Evolutionary conservation across 2,888 invertebrate species (phyloP), one percentile per base, ranked within the genome.

Genomic region (Petrolisthes manimaculis): DNA sequence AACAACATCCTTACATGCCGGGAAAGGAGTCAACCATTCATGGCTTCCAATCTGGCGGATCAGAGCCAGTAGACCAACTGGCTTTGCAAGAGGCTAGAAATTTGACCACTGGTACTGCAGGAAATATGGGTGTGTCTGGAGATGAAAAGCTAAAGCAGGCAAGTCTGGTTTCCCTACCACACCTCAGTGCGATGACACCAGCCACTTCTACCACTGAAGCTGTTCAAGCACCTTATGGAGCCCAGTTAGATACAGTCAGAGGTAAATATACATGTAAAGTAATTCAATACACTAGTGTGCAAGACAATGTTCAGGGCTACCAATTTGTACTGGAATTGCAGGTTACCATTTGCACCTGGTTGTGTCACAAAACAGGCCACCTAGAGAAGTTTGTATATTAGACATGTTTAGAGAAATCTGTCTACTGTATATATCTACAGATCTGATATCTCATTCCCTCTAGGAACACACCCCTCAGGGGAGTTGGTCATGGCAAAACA

Each of bases 191-290:
- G 0, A 87, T n/a, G 56, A 56, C 56, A 12, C 84, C 84, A 71
- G 74, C 55, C 18, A 71, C 85, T 12, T 18, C 79, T 18, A 14
- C 81, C 21, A 55, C 55, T 24, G 77, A 77, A 74, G 83, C 89
- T 69, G 61, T 56, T 12, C 89, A 89, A 55, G 84, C 87, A 14
- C 89, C 89, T n/a, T 89, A 89, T 82, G 84, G 77, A n/a, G 89
- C 89, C 14, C 87, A 81, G 53, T 54, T 82, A 54, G 89, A 89
- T 61, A 89, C 82, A 3, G 21, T 89, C 6, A 12, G 75, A 84
- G 89, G 89, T 89, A 87, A 83, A 9, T 18, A 14, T 61, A 61
- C 9, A 61, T 61, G 3, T 37, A 37, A 37, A 37, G 37, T 37
- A 37, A 37, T 37, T 37, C 37, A 37, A 2, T 37, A 37, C 37